phyloP scores from a whole-genome alignment of 2,888 invertebrate species.

The Prosapia bicincta region DNA sequence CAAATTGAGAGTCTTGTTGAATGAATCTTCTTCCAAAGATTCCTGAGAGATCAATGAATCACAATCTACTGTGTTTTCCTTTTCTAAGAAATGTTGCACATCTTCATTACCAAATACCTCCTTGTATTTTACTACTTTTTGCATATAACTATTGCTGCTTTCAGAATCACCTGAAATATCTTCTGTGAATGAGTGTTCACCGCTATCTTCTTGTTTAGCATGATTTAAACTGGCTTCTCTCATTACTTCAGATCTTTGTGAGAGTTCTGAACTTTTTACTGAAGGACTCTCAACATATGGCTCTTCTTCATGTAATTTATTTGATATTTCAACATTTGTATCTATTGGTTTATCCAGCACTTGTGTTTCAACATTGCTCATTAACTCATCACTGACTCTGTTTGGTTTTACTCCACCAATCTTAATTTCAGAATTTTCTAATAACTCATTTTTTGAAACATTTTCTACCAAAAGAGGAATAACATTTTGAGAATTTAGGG shows the following conservation, averaged over 20 bases:
- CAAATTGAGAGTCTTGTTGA: neutral
- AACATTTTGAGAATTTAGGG: neutral
- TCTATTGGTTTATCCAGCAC: neutral
- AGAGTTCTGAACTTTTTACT: neutral
- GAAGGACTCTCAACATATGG: neutral
- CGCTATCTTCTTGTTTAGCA: neutral
- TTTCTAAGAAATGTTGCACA: neutral
- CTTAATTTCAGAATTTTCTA: neutral
- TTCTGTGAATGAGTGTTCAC: neutral
- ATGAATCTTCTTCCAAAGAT: neutral
- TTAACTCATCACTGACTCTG: too few relatives aligned
- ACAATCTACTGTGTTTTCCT: neutral
- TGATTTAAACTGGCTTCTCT: neutral
- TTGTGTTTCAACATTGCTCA: neutral
- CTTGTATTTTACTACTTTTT: neutral
- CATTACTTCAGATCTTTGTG: neutral
- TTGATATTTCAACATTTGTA: neutral
- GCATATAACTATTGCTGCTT: neutral
- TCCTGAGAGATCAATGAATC: neutral
- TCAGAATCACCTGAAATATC: neutral
- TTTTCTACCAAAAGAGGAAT: neutral
- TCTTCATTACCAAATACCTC: neutral
- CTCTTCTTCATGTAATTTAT: neutral
- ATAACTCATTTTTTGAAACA: neutral
- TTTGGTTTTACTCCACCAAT: too few relatives aligned